Conservation (phyloP, 2,888 invertebrate species). For the Andrena haemorrhoa region DNA sequence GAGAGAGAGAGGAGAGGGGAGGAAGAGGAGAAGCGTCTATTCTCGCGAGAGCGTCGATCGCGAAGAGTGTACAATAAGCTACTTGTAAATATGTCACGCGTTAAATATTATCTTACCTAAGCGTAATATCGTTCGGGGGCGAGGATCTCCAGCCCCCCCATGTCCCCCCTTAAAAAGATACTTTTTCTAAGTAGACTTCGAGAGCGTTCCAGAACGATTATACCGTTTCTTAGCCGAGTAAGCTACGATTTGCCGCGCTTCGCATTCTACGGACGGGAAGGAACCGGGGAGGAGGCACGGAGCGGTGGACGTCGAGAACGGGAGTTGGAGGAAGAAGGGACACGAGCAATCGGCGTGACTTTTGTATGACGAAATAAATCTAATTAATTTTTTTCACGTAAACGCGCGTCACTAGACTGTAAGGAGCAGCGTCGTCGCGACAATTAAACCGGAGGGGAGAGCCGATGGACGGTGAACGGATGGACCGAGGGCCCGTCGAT, state of each 20-base stretch:
- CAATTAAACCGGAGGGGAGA: neutral
- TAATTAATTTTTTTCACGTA: slow-evolving; percentile 53
- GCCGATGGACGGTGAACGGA: neutral
- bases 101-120: slow-evolving; percentile 30
- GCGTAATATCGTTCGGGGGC: slow-evolving; percentile 23
- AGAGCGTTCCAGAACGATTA: slow-evolving; percentile 26
- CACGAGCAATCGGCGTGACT: slow-evolving; percentile 31
- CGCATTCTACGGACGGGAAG: slow-evolving; percentile 12
- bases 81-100: slow-evolving; percentile 61
- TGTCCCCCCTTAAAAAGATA: slow-evolving; percentile 31
- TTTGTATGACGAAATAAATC: slow-evolving; percentile 49
- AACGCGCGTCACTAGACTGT: slow-evolving; percentile 33
- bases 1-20: neutral
- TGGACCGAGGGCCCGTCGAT: neutral
- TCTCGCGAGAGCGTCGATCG: slow-evolving; percentile 57
- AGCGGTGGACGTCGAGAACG: neutral
- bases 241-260: slow-evolving; percentile 51
- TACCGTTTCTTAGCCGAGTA: slow-evolving; percentile 39
- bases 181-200: slow-evolving; percentile 39
- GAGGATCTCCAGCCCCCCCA: slow-evolving; percentile 18
- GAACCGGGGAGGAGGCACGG: neutral
- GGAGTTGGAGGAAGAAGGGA: neutral
- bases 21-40: slow-evolving; percentile 35
- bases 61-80: slow-evolving; percentile 65
- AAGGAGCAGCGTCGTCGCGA: slow-evolving; percentile 21